Base-by-base conservation (phyloP, 2,888 invertebrate species). In the Drepana falcataria region DNA sequence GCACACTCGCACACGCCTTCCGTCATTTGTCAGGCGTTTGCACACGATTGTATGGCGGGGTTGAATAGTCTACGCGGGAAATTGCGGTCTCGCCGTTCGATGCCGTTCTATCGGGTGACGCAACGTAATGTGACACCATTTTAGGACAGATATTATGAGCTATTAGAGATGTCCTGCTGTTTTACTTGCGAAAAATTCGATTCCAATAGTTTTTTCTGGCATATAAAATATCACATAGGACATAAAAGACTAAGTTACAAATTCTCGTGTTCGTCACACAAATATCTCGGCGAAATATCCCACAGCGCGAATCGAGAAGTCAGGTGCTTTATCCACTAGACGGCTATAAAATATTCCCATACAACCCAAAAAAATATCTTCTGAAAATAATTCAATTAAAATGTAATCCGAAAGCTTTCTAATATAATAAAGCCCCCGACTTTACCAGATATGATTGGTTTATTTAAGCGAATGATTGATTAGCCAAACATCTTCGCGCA, bases 61-160 rank as follows among this genome's bases (percentile, higher is more conserved):
- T 53, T 71, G 73, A 73, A 73, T 69, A 64, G 67, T 61, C 67
- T 65, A 64, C 58, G 63, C 62, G 74, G 76, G 74, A 77, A 77
- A 79, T 78, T 78, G 75, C 75, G 69, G 72, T 66, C 66, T 71
- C 70, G 66, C 69, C 61, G 59, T 53, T 57, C 58, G 56, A 55
- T 64, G 68, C 60, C 63, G 71, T 73, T 75, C 65, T 75, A 62
- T 65, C 51, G 69, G 35, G 49, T 63, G 60, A 66, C 61, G 61
- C 60, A 57, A 61, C 49, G 52, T 6, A 7, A 49, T 49, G 51
- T 51, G 51, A 4, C 41, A 40, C 2, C 7, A 40, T 2, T 3
- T 40, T 40, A 40, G 40, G 7, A 40, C 21, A 21, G 21, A 21
- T 21, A 21, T 21, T 21, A 21, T 21, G 21, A 21, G 21, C 21